Conservation (phyloP, 1,140 invertebrate species). For the Rhynchophorus ferrugineus region DNA sequence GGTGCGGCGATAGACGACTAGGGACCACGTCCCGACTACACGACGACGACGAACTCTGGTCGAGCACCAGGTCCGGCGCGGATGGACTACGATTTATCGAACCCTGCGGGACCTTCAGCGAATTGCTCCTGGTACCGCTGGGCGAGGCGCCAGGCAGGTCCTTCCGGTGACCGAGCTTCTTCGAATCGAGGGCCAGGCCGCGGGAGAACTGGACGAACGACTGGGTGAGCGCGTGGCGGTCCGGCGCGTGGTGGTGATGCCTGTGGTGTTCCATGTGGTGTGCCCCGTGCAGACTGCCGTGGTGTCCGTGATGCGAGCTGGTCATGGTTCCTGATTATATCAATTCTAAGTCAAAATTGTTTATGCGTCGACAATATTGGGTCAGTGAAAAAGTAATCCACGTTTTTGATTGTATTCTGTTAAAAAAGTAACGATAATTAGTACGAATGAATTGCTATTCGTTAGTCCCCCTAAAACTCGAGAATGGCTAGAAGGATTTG, state of each 20-base stretch:
- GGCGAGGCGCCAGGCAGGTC: slow-evolving; percentile 6
- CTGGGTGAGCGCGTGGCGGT: slow-evolving; percentile 56
- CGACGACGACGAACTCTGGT: slow-evolving; percentile 8
- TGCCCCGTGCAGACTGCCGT: not conserved
- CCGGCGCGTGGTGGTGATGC: slow-evolving; percentile 30
- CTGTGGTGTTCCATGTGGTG: slow-evolving; percentile 9
- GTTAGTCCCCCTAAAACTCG: no score
- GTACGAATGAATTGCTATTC: no score
- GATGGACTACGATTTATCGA: slow-evolving; percentile 39
- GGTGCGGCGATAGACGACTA: slow-evolving; percentile 22
- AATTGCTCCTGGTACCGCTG: slow-evolving; percentile 18
- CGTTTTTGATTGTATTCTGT: no score
- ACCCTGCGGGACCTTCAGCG: slow-evolving; percentile 33
- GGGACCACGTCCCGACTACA: slow-evolving; percentile 7
- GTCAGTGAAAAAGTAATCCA: no score
- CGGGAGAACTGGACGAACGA: slow-evolving; percentile 64
- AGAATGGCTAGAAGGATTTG: no score
- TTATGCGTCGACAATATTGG: no score
- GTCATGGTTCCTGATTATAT: slow-evolving; percentile 4
- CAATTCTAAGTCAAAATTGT: no score
- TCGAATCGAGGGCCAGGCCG: slow-evolving; percentile 42
- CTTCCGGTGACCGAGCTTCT: slow-evolving; percentile 9
- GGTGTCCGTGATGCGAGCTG: not conserved
- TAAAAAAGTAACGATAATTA: no score
- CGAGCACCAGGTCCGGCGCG: slow-evolving; percentile 33